Percentiles rank a stretch among this genome's conserved stretches.
These are phyloP conservation scores for Cotesia chilonis DNA, from an alignment of 1,140 invertebrate species.

Conservation along the genomic window DNA sequence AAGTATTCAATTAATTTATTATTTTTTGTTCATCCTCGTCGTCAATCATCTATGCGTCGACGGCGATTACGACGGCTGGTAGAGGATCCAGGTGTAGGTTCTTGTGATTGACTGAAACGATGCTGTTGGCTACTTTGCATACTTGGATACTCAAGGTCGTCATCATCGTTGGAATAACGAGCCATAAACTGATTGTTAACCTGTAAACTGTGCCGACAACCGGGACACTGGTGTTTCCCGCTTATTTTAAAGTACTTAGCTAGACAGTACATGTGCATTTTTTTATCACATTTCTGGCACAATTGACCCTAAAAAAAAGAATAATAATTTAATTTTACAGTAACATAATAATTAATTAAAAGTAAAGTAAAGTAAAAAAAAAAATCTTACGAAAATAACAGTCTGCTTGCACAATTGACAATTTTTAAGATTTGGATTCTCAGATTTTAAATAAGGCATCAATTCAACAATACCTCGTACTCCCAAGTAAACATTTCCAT, in stretches of 20 bases:
- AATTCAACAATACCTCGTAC: neutral
- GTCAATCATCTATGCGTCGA: too few species aligned
- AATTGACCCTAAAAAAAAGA: neutral
- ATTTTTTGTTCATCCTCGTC: too few species aligned
- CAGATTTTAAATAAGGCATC: constrained; percentile 8
- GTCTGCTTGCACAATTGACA: constrained; percentile 18
- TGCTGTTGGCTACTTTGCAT: too few species aligned
- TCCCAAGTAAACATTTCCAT: constrained; percentile 6
- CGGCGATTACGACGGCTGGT: neutral
- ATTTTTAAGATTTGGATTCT: neutral
- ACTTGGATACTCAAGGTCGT: too few species aligned
- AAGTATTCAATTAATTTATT: too few species aligned
- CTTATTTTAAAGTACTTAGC: neutral
- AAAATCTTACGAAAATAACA: constrained; percentile 5
- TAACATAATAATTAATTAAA: neutral
- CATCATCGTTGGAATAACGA: too few species aligned
- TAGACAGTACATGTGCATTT: neutral
- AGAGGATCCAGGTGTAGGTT: neutral
- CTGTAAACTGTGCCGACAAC: neutral
- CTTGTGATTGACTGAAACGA: neutral
- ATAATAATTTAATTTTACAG: neutral
- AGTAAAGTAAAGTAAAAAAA: neutral
- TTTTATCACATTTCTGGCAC: neutral
- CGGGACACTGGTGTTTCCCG: neutral
- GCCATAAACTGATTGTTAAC: neutral